phyloP scores from a whole-genome alignment of 2,888 invertebrate genomes.

The Pseudococcus jackbeardsleyi region DNA sequence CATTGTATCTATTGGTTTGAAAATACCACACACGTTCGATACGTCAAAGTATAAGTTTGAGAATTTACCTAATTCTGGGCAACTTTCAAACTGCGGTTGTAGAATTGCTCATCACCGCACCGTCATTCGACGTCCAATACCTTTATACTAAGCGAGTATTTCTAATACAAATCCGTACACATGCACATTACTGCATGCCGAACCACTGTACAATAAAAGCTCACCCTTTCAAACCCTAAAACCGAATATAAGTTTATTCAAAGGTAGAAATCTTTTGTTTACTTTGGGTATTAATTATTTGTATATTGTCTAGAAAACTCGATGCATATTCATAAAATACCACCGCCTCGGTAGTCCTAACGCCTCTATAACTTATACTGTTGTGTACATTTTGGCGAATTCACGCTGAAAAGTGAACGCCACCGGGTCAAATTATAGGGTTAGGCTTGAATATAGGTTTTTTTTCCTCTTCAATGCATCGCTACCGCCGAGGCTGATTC shows the following conservation, averaged over 20 bases:
- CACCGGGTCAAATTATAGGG: neutral
- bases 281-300: neutral
- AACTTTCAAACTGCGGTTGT: neutral
- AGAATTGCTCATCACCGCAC: neutral
- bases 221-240: neutral
- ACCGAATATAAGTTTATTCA: neutral
- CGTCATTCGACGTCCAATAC: neutral
- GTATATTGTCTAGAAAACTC: constrained; percentile 14
- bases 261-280: constrained; percentile 18
- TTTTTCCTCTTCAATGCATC: neutral
- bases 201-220: neutral
- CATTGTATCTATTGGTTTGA: neutral
- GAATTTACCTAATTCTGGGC: neutral
- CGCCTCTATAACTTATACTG: neutral
- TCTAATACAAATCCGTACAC: neutral
- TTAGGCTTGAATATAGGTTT: neutral
- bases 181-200: neutral
- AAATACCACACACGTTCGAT: neutral
- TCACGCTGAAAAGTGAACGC: neutral
- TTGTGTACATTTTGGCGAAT: neutral
- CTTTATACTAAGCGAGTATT: neutral
- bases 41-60: neutral
- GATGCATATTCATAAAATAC: constrained; percentile 17
- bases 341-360: neutral
- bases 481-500: neutral